Base-by-base conservation (phyloP, 2,113 vertebrate species). In the Tychaedon coryphoeus region DNA sequence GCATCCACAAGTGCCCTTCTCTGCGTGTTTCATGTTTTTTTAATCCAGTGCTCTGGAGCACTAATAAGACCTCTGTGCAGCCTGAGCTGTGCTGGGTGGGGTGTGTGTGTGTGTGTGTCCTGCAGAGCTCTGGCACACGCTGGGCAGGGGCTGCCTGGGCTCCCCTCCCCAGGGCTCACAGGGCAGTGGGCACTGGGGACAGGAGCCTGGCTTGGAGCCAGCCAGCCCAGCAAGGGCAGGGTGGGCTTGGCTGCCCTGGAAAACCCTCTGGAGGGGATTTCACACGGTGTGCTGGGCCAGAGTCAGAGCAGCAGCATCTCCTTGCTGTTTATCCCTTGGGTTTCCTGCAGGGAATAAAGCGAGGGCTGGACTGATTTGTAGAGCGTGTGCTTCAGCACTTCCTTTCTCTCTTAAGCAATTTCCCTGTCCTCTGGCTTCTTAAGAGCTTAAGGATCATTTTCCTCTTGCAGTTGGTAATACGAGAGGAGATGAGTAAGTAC, bases 361-460 rank as follows among this genome's bases (percentile, higher is more conserved):
- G 38, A 40, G 51, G 70, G 84, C 94, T 90, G 25, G 42, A 29
- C 56, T 43, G 70, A 5, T 53, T 66, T 51, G 36, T 8, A 9
- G 47, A 83, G 36, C 0, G 0, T 8, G 56, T 17, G 45, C 57
- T 50, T n/a, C 45, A 26, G 56, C 51, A 7, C 33, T 51, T 23
- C 74, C 75, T 38, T 70, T 60, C 64, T 71, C 89, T 70, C 53
- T 7, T 28, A 54, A 93, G 93, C 64, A 51, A 66, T 93, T 89
- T 73, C 74, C 86, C 83, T 62, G 88, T 67, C 71, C 87, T 93
- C 92, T 73, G 43, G 24, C 94, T 93, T 60, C 95, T 88, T 23
- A 90, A 82, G 84, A 91, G 92, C 96, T 97, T 97, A 91, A 97
- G 93, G 93, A 54, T 86, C 70, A 19, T 92, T 97, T 96, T 92